phyloP scores from a whole-genome alignment of 2,888 invertebrate species.

The Alloscopus bannaensis region DNA sequence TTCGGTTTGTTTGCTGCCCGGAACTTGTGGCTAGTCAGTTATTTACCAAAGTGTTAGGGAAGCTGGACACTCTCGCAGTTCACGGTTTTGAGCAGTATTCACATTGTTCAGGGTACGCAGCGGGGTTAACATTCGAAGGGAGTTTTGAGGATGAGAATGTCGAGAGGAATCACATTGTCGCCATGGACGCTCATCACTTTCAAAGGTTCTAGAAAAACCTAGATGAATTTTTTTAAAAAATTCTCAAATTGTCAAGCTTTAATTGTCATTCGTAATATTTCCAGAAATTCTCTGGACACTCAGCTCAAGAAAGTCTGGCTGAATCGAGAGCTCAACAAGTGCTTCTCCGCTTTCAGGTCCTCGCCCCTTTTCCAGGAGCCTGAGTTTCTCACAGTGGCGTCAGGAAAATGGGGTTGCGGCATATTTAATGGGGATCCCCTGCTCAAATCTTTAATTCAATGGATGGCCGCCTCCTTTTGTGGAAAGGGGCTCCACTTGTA shows the following conservation, averaged over 20 bases:
- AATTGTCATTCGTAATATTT: too few species aligned
- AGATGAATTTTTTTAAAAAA: too few species aligned
- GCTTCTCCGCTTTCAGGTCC: slow-evolving; percentile 19
- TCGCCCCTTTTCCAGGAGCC: not conserved
- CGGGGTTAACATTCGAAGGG: slow-evolving; percentile 74
- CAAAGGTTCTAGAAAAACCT: too few species aligned
- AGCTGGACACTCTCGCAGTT: slow-evolving; percentile 89
- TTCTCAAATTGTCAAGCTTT: too few species aligned
- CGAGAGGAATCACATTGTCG: slow-evolving; percentile 75
- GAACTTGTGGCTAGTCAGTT: slow-evolving; percentile 91
- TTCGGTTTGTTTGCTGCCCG: slow-evolving; percentile 94
- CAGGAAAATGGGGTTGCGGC: slow-evolving; percentile 80
- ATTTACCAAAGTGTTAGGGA: slow-evolving; percentile 86
- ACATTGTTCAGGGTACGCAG: slow-evolving; percentile 76
- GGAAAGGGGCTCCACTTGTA: not conserved
- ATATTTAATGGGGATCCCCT: slow-evolving; percentile 76
- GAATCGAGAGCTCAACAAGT: slow-evolving; percentile 77
- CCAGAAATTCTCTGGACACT: not conserved
- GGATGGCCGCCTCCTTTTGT: slow-evolving; percentile 76
- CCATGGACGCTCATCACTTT: slow-evolving; percentile 78
- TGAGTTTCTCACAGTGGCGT: slow-evolving; percentile 66
- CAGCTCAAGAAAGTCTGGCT: slow-evolving; percentile 69
- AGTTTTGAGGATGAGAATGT: slow-evolving; percentile 74
- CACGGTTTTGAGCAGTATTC: slow-evolving; percentile 77
- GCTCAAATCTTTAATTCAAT: slow-evolving; percentile 76